These are phyloP conservation scores for Chouioia cunea DNA, from an alignment of 2,888 invertebrate species.

Conservation along the genomic window DNA sequence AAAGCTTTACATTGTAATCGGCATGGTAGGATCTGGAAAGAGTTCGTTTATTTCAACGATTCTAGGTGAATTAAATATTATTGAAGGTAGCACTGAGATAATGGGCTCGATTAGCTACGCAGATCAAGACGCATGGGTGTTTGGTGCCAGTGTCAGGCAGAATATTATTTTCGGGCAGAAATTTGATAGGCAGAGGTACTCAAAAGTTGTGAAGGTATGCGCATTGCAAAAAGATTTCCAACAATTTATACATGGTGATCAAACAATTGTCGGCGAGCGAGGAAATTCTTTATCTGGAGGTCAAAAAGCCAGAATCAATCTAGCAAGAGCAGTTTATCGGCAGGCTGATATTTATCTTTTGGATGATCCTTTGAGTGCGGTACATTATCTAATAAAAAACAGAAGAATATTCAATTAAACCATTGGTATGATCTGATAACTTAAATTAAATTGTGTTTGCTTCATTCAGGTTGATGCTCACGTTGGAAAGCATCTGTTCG, in stretches of 20 bases:
- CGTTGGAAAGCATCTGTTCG: constrained; percentile 81
- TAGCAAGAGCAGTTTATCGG: constrained; percentile 79
- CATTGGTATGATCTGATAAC: too few relatives aligned
- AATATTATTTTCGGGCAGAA: constrained; percentile 48
- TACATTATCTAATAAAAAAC: too few relatives aligned
- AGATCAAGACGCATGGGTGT: constrained; percentile 88
- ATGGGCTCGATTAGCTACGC: constrained; percentile 80
- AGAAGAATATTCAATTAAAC: too few relatives aligned
- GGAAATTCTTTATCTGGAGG: constrained; percentile 71
- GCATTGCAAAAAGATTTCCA: constrained; percentile 69
- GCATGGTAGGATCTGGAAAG: too few relatives aligned
- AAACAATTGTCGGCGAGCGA: constrained; percentile 80
- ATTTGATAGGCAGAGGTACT: constrained; percentile 74
- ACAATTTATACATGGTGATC: constrained; percentile 78
- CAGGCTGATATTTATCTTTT: constrained; percentile 84
- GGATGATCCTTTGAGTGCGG: constrained; percentile 75
- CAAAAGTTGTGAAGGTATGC: constrained; percentile 67
- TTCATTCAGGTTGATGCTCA: constrained; percentile 74
- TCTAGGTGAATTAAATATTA: constrained; percentile 78
- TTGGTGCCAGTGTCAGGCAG: constrained; percentile 69
- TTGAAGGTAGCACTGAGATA: constrained; percentile 74
- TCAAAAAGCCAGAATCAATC: too few relatives aligned
- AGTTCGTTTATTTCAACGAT: constrained; percentile 70
- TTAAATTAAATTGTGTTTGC: background rate
- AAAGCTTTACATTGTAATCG: constrained; percentile 55